phyloP scores from a whole-genome alignment of 2,888 invertebrate species.

The Caradrina clavipalpis region DNA sequence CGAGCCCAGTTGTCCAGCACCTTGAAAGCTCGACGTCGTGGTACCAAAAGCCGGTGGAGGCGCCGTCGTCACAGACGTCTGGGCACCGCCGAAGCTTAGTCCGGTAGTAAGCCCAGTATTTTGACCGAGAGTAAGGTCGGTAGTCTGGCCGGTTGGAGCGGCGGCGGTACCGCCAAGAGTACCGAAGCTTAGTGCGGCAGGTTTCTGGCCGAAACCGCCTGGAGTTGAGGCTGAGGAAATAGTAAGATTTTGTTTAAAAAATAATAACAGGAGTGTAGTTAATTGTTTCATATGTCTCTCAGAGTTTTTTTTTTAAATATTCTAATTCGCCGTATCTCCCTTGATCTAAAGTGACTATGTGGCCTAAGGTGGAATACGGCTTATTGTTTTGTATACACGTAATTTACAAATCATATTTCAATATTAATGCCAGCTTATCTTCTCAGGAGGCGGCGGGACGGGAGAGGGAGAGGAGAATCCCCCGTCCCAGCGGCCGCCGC shows the following conservation, averaged over 20 bases:
- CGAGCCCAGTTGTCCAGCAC: not conserved
- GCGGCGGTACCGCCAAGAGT: constrained; percentile 16
- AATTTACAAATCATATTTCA: no score
- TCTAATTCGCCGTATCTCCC: no score
- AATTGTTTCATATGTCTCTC: no score
- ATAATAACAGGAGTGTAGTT: no score
- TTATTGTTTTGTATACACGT: no score
- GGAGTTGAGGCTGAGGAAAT: constrained; percentile 20
- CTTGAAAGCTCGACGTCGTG: constrained; percentile 46
- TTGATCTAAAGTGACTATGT: no score
- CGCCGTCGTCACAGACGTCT: constrained; percentile 25
- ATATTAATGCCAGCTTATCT: no score
- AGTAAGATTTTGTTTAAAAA: not conserved
- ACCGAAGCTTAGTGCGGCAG: constrained; percentile 50
- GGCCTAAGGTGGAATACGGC: no score
- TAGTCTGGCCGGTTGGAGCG: not conserved
- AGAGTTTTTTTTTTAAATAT: no score
- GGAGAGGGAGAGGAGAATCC: no score
- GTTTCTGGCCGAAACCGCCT: constrained; percentile 35
- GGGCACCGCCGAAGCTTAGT: constrained; percentile 37
- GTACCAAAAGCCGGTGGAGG: constrained; percentile 44
- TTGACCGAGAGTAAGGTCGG: constrained; percentile 9
- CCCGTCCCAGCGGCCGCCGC: no score
- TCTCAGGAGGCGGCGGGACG: no score
- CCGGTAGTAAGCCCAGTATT: constrained; percentile 1